A percentile compares a stretch with the other conserved stretches of the same genome.
These are phyloP conservation scores for Radopholus similis DNA, from an alignment of 1,140 invertebrate species.

Conservation along the genomic window DNA sequence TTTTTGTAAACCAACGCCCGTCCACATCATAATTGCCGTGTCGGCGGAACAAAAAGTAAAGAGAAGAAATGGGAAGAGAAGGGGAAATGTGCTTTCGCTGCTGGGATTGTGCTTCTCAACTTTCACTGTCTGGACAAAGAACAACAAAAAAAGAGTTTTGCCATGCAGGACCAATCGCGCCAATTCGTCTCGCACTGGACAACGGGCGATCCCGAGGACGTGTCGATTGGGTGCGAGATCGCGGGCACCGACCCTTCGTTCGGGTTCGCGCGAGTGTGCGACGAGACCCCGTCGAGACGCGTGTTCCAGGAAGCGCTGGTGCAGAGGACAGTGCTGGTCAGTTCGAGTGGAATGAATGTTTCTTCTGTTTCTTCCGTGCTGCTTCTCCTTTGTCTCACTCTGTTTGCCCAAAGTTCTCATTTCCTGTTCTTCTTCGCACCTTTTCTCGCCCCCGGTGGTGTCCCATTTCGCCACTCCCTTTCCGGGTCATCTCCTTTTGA, in stretches of 20 bases:
- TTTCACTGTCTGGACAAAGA: neutral
- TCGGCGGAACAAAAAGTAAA: too few relatives aligned
- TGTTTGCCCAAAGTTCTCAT: too few relatives aligned
- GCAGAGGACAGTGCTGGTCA: conserved; percentile 20
- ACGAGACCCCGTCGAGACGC: conserved; percentile 23
- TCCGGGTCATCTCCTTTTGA: too few relatives aligned
- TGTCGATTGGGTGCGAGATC: conserved; percentile 28
- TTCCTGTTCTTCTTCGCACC: neutral
- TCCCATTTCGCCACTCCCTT: neutral
- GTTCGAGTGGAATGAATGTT: neutral
- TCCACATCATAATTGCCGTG: neutral
- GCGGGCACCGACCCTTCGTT: conserved; percentile 33
- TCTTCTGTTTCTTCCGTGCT: neutral
- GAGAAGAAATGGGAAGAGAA: too few relatives aligned
- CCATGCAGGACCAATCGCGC: conserved; percentile 14
- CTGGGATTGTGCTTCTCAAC: neutral
- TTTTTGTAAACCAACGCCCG: neutral
- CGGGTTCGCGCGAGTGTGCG: conserved; percentile 31
- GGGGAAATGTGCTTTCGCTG: neutral
- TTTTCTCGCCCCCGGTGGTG: neutral
- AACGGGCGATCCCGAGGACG: conserved; percentile 29
- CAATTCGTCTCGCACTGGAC: conserved; percentile 33
- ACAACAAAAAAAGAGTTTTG: neutral
- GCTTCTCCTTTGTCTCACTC: too few relatives aligned
- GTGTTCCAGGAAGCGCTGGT: conserved; percentile 31